These are phyloP conservation scores for Caradrina clavipalpis DNA, from an alignment of 2,888 invertebrate genomes.

Conservation along the genomic window DNA sequence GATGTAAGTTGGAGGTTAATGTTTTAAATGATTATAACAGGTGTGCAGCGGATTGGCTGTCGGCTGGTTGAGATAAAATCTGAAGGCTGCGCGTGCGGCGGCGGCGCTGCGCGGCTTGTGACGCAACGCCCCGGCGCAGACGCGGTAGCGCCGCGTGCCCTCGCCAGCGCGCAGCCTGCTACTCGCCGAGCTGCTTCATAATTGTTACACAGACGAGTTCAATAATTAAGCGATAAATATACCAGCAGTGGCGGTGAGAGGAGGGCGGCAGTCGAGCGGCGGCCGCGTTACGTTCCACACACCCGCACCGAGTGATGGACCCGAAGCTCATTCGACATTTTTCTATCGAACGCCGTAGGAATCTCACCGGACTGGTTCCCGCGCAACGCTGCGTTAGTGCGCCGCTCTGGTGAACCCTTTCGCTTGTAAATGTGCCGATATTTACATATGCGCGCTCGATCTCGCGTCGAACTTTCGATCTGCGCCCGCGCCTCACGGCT, in stretches of 20 bases:
- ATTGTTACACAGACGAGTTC: slow-evolving; percentile 89
- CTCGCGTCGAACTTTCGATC: slow-evolving; percentile 91
- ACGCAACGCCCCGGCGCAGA: slow-evolving; percentile 85
- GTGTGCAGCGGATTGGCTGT: slow-evolving; percentile 78
- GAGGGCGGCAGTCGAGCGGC: slow-evolving; percentile 89
- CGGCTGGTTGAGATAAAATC: slow-evolving; percentile 80
- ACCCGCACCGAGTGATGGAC: slow-evolving; percentile 85
- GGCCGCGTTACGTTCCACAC: slow-evolving; percentile 88
- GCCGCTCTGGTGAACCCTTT: slow-evolving; percentile 91
- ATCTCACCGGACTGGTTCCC: slow-evolving; percentile 93
- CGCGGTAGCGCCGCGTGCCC: slow-evolving; percentile 85
- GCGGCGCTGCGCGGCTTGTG: slow-evolving; percentile 71
- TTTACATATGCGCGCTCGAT: slow-evolving; percentile 90
- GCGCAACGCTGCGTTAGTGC: slow-evolving; percentile 90
- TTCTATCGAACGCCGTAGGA: slow-evolving; percentile 92
- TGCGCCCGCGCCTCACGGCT: slow-evolving; percentile 80
- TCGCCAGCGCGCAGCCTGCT: slow-evolving; percentile 74
- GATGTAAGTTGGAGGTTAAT: slow-evolving; percentile 84
- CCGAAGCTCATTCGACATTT: slow-evolving; percentile 90
- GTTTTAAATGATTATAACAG: slow-evolving; percentile 80
- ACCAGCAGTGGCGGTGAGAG: slow-evolving; percentile 86
- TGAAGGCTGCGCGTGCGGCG: slow-evolving; percentile 81
- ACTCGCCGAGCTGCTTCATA: slow-evolving; percentile 83
- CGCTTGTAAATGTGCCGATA: slow-evolving; percentile 91
- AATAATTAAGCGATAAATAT: slow-evolving; percentile 91